Conservation (phyloP, 2,888 invertebrate genomes). For the Tinea semifulvella region DNA sequence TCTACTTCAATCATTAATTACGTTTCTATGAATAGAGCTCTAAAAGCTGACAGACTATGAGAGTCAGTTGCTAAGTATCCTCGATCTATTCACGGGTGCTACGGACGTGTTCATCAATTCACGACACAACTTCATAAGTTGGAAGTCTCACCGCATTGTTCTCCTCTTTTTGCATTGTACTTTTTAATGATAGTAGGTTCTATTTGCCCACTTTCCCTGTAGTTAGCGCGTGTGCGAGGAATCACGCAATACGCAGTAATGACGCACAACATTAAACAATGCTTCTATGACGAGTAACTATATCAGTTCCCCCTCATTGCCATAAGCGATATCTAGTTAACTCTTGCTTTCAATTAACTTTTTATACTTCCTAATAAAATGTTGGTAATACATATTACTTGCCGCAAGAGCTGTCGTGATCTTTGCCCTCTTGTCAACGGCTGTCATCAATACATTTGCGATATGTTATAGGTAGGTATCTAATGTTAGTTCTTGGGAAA, state of each 20-base stretch:
- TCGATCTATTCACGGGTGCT: not conserved
- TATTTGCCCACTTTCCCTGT: slow-evolving; percentile 37
- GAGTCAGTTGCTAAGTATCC: slow-evolving; percentile 1
- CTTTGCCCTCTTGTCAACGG: too few species aligned
- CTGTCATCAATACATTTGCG: too few species aligned
- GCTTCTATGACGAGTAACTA: not conserved
- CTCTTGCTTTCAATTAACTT: too few species aligned
- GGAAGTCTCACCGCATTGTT: slow-evolving; percentile 4
- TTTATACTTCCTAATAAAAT: too few species aligned
- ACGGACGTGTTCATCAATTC: slow-evolving; percentile 10
- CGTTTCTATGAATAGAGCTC: slow-evolving; percentile 7
- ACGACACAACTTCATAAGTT: slow-evolving; percentile 13
- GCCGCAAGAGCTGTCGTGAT: too few species aligned
- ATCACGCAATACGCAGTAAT: slow-evolving; percentile 28
- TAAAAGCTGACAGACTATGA: slow-evolving; percentile 1
- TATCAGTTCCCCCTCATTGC: too few species aligned
- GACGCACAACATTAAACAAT: not conserved
- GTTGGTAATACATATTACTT: too few species aligned
- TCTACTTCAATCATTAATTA: slow-evolving; percentile 11
- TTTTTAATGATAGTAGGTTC: slow-evolving; percentile 29
- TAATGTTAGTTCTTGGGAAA: too few species aligned
- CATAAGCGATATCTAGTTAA: too few species aligned
- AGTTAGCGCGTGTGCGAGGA: slow-evolving; percentile 23
- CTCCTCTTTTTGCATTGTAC: slow-evolving; percentile 20
- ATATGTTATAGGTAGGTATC: too few species aligned